Evolutionary conservation across 2,888 invertebrate species (phyloP), one percentile per base, ranked within the genome.

Genomic region (Cryptus armator): DNA sequence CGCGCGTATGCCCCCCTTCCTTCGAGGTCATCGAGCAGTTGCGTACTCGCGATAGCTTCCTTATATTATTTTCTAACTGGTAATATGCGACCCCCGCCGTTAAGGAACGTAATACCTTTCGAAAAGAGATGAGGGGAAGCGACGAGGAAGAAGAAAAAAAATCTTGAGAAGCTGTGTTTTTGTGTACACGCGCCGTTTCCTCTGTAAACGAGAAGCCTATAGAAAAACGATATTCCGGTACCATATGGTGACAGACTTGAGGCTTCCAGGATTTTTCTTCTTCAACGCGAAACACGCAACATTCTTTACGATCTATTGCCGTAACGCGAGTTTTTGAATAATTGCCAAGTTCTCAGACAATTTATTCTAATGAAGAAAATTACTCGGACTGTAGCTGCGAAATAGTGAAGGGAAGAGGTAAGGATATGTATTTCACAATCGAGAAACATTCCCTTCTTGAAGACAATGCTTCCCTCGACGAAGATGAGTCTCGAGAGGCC

Each of bases 61-160:
- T 24, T 37, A 64, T 3, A 32, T 37, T 56, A n/a, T 48, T 75
- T 29, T 75, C 74, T 64, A 46, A 16, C 74, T 32, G 59, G 46
- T 24, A n/a, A 29, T 62, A 56, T 44, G 56, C 10, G 44, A 46
- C 46, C 43, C 64, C 4, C 62, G 24, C 16, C 37, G 37, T 37
- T 3, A 66, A 44, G 89, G 87, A 90, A 91, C 86, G 90, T 89
- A 91, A 91, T 91, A 89, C 66, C 71, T 80, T 32, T 24, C 56
- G 19, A 56, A 12, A 24, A 19, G 24, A 75, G 44, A 51, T 29
- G 43, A 77, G 37, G 37, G 37, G 37, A 9, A 9, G 37, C 6
- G 37, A 9, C 37, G 62, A 64, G 14, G 10, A 48, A 29, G 19
- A n/a, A 59, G 62, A 62, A n/a, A 53, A 75, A 48, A 71, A 16